A percentile compares a stretch with the other conserved stretches of the same genome.
Evolutionary conservation across 2,113 vertebrate genomes (phyloP).

Genomic region (Rhegmatorhina hoffmannsi): DNA sequence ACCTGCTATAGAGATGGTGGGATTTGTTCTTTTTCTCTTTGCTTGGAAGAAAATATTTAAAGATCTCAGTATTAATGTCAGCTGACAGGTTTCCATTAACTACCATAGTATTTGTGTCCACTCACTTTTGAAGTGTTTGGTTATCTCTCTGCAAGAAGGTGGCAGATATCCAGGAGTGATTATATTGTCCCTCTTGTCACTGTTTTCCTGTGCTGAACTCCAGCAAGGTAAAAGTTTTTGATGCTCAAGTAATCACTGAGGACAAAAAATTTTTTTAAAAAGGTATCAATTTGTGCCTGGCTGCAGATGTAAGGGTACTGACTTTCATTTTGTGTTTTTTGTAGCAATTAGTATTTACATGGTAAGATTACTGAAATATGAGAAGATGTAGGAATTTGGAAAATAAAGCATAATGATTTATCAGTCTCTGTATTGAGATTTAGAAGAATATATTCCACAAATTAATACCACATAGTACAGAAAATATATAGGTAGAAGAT

Average conservation of each 20-base stretch:
- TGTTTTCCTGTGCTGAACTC: neutral
- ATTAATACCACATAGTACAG: neutral
- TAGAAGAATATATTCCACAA: neutral
- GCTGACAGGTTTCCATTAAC: neutral
- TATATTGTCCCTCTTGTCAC: neutral
- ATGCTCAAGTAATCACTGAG: neutral
- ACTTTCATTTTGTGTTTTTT: neutral
- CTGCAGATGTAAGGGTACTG: neutral
- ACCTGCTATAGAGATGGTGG: neutral
- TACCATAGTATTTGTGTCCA: neutral
- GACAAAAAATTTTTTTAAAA: neutral
- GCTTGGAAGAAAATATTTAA: neutral
- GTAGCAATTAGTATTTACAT: neutral
- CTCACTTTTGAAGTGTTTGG: neutral
- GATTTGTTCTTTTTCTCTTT: neutral
- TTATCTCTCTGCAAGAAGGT: neutral
- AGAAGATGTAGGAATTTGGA: neutral
- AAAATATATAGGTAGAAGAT: neutral
- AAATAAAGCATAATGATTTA: neutral
- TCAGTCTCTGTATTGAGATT: neutral
- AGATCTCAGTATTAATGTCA: neutral
- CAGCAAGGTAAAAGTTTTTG: neutral
- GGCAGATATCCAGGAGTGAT: neutral
- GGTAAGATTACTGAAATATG: neutral
- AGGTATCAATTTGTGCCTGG: neutral